A percentile compares a stretch with the other conserved stretches of the same genome.
Evolutionary conservation across 2,888 invertebrate genomes (phyloP).

Genomic region (Myathropa florea): DNA sequence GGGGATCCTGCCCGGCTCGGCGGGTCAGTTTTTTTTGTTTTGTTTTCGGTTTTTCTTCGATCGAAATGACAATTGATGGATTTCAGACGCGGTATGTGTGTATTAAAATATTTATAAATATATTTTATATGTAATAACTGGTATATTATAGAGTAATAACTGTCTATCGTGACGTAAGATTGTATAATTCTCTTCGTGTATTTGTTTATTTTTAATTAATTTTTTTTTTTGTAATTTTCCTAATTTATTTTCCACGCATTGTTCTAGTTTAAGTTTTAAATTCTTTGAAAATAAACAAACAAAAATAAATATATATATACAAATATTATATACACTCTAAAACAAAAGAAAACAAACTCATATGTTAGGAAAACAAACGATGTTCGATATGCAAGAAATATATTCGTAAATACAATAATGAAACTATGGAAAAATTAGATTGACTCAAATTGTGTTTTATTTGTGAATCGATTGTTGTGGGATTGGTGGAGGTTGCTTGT

Average conservation of each 20-base stretch:
- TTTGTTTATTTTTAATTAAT: slow-evolving; percentile 41
- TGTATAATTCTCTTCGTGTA: slow-evolving; percentile 62
- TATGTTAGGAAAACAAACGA: slow-evolving; percentile 72
- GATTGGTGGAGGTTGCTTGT: not conserved
- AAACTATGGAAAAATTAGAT: slow-evolving; percentile 68
- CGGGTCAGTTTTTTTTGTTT: slow-evolving; percentile 9
- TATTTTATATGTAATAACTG: slow-evolving; percentile 59
- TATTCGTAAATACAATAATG: slow-evolving; percentile 71
- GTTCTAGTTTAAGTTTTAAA: slow-evolving; percentile 68
- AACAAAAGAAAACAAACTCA: slow-evolving; percentile 70
- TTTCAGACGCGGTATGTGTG: slow-evolving; percentile 24
- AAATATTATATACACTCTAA: slow-evolving; percentile 72
- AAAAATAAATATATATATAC: slow-evolving; percentile 66
- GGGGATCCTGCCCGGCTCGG: slow-evolving; percentile 34
- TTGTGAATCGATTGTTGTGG: too few species aligned
- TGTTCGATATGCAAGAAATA: slow-evolving; percentile 71
- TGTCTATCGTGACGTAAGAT: slow-evolving; percentile 58
- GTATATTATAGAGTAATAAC: slow-evolving; percentile 52
- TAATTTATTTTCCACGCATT: slow-evolving; percentile 70
- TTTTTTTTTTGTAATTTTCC: slow-evolving; percentile 45
- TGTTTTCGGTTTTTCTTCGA: not conserved
- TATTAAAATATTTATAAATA: slow-evolving; percentile 68
- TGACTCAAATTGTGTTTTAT: slow-evolving; percentile 1
- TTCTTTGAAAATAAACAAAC: slow-evolving; percentile 55
- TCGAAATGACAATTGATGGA: not conserved